Evolutionary conservation across 2,888 invertebrate species (phyloP).

Genomic region (Plebejus anna): DNA sequence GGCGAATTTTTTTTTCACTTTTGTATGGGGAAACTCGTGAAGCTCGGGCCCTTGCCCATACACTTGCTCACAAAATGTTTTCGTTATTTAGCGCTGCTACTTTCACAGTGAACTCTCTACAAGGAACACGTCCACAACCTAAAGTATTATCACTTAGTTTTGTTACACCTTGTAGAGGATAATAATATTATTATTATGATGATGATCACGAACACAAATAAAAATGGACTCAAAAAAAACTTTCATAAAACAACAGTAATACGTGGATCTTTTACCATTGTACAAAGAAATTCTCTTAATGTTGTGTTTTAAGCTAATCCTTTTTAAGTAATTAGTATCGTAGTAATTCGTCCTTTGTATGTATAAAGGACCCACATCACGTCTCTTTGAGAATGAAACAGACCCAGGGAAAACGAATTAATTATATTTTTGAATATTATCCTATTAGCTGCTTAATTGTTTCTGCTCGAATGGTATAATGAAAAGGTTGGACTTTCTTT

Average conservation of each 20-base stretch:
- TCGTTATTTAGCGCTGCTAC: too few species aligned
- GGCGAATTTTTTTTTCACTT: too few species aligned
- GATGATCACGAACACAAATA: background rate
- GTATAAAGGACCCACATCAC: conserved; percentile 66
- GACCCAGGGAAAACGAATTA: conserved; percentile 24
- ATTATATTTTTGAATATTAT: conserved; percentile 27
- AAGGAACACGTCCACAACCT: too few species aligned
- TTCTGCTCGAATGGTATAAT: background rate
- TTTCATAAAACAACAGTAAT: background rate
- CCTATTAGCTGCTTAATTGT: conserved; percentile 5
- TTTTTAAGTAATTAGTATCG: conserved; percentile 51
- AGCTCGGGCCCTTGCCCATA: too few species aligned
- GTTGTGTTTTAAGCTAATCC: conserved; percentile 26
- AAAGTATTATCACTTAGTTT: too few species aligned
- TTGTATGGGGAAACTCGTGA: too few species aligned
- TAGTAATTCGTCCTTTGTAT: conserved; percentile 57
- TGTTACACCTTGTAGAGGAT: too few species aligned
- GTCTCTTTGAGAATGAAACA: conserved; percentile 59
- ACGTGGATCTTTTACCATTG: background rate
- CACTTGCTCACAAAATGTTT: too few species aligned
- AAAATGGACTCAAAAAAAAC: background rate
- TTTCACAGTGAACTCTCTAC: too few species aligned
- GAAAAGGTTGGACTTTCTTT: background rate
- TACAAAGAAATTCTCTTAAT: conserved; percentile 17
- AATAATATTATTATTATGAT: background rate